phyloP scores from a whole-genome alignment of 2,797 vertebrate genomes.

The Emys orbicularis region DNA sequence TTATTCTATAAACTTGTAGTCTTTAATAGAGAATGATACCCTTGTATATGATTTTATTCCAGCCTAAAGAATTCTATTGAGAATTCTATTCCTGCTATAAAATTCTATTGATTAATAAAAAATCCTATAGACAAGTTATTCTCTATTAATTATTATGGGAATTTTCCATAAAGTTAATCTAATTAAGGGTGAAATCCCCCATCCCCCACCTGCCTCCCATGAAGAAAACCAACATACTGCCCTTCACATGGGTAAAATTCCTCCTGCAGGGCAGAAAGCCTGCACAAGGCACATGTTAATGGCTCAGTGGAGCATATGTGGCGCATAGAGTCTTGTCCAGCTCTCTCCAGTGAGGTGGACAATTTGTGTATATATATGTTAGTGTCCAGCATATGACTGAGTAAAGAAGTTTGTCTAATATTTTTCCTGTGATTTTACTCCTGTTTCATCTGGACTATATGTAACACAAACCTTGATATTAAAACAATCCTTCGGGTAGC shows the following conservation, averaged over 20 bases:
- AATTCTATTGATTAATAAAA: not conserved
- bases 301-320: not conserved
- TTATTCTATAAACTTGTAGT: not conserved
- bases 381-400: not conserved
- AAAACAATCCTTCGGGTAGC: not conserved
- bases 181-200: not conserved
- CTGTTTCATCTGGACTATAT: not conserved
- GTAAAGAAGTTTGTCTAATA: not conserved
- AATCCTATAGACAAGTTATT: not conserved
- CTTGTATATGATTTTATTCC: not conserved
- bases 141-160: not conserved
- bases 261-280: not conserved
- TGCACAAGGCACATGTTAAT: not conserved
- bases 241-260: not conserved
- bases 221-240: not conserved
- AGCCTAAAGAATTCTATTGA: not conserved
- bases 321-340: not conserved
- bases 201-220: not conserved
- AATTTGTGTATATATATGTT: not conserved
- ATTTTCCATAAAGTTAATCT: not conserved
- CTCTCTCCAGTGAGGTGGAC: not conserved
- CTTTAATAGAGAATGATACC: rapidly evolving
- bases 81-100: not conserved
- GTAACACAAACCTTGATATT: not conserved
- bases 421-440: not conserved